Conservation (phyloP, 2,113 vertebrate genomes). For the Hepsetus odoe region DNA sequence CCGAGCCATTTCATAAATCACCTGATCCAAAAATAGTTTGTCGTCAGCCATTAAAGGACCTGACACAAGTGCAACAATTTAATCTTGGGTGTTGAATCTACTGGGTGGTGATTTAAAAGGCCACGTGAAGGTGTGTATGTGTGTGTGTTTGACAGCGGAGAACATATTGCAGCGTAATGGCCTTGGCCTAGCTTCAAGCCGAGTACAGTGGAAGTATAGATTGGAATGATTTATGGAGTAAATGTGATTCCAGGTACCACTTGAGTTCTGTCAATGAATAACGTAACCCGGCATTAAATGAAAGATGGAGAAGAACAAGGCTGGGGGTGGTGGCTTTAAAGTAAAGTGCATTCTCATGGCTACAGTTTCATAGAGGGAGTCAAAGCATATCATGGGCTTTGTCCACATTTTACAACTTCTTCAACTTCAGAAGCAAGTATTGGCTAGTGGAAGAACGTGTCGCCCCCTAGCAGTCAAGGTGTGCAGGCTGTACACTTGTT, state of each 20-base stretch:
- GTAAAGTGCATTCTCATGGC: not conserved
- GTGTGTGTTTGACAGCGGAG: slow-evolving; percentile 39
- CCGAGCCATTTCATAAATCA: not conserved
- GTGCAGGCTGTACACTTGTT: not conserved
- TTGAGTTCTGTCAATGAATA: slow-evolving; percentile 40
- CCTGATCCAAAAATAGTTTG: not conserved
- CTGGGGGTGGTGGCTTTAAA: no score
- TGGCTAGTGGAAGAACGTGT: slow-evolving; percentile 5
- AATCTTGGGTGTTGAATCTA: slow-evolving; percentile 38
- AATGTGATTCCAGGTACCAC: slow-evolving; percentile 29
- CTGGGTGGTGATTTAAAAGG: slow-evolving; percentile 23
- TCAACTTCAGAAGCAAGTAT: not conserved
- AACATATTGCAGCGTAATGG: slow-evolving; percentile 29
- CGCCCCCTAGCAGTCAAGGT: slow-evolving; percentile 39
- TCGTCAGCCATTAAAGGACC: not conserved
- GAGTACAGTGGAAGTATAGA: slow-evolving; percentile 26
- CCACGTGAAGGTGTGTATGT: no score
- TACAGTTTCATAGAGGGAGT: not conserved
- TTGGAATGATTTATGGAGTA: slow-evolving; percentile 41
- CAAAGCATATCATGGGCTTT: no score
- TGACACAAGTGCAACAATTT: not conserved
- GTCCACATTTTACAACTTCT: not conserved
- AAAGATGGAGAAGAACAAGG: not conserved
- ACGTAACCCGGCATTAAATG: slow-evolving; percentile 10
- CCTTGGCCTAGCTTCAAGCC: slow-evolving; percentile 13